phyloP scores from a whole-genome alignment of 2,113 vertebrate species.

The Coreoperca whiteheadi region DNA sequence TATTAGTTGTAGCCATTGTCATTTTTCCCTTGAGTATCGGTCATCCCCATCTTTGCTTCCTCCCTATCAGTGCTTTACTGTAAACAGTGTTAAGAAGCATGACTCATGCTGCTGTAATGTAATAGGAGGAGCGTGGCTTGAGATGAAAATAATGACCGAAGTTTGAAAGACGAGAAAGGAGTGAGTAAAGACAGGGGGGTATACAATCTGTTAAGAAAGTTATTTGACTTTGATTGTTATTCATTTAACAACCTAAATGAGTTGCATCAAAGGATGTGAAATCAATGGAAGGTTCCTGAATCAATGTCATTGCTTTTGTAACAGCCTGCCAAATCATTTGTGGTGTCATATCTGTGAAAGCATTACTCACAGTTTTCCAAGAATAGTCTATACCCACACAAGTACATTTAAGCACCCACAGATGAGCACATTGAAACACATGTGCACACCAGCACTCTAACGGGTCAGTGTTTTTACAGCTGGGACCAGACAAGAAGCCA shows the following conservation, averaged over 20 bases:
- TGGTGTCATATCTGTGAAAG: slow-evolving; percentile 43
- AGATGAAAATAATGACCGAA: slow-evolving; percentile 30
- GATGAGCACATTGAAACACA: slow-evolving; percentile 54
- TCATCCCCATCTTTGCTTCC: slow-evolving; percentile 38
- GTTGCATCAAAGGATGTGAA: neutral
- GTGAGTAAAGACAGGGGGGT: neutral
- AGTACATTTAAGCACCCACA: slow-evolving; percentile 45
- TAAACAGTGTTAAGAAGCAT: slow-evolving; percentile 60
- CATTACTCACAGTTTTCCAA: slow-evolving; percentile 51
- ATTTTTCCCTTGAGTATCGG: slow-evolving; percentile 28
- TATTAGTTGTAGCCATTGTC: slow-evolving; percentile 15
- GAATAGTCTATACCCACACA: slow-evolving; percentile 57
- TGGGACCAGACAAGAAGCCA: slow-evolving; percentile 69
- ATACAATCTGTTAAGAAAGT: neutral
- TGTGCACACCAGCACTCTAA: slow-evolving; percentile 47
- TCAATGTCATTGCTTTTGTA: slow-evolving; percentile 7
- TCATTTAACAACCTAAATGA: slow-evolving; percentile 1
- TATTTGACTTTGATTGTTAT: slow-evolving; percentile 16
- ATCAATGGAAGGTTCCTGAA: neutral
- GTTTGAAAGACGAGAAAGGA: slow-evolving; percentile 11
- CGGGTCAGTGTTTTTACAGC: slow-evolving; percentile 76
- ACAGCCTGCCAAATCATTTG: slow-evolving; percentile 24
- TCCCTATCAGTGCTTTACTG: slow-evolving; percentile 42
- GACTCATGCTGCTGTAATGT: slow-evolving; percentile 68
- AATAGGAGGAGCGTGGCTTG: neutral